A percentile compares a stretch with the other conserved stretches of the same genome.
phyloP scores from a whole-genome alignment of 2,888 invertebrate genomes.

The Dryobota labecula region DNA sequence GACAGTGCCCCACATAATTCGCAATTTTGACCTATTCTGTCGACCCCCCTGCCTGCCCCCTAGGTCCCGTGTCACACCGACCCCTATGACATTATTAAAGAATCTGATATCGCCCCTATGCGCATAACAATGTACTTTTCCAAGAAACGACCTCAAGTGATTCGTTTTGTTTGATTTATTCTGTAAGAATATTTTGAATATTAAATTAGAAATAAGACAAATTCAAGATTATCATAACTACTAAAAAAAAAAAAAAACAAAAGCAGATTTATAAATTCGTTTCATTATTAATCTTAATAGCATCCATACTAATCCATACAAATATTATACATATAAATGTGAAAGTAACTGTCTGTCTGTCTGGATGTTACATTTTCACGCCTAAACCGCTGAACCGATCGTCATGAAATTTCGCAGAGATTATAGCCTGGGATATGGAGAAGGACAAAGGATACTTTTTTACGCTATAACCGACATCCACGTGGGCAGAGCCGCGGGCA shows the following conservation, averaged over 20 bases:
- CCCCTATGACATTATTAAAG: constrained; percentile 69
- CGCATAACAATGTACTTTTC: constrained; percentile 7
- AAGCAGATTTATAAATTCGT: constrained; percentile 10
- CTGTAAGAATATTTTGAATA: constrained; percentile 7
- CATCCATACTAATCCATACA: too few species aligned
- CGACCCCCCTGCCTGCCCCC: constrained; percentile 58
- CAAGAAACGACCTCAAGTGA: background rate
- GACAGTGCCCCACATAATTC: constrained; percentile 43
- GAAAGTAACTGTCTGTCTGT: too few species aligned
- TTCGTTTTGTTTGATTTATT: constrained; percentile 2
- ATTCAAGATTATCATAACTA: constrained; percentile 20
- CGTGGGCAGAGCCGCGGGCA: too few species aligned
- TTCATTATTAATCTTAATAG: constrained; percentile 3
- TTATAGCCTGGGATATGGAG: too few species aligned
- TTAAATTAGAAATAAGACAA: background rate
- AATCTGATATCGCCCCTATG: constrained; percentile 61
- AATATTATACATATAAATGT: too few species aligned
- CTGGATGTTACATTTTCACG: too few species aligned
- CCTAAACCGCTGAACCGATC: too few species aligned
- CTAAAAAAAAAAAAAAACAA: background rate
- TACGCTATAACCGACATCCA: too few species aligned
- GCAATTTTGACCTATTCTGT: constrained; percentile 34
- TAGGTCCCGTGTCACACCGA: constrained; percentile 60
- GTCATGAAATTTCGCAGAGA: too few species aligned
- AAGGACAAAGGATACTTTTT: too few species aligned